phyloP scores from a whole-genome alignment of 2,888 invertebrate genomes.

The Chromoteleia sp. region DNA sequence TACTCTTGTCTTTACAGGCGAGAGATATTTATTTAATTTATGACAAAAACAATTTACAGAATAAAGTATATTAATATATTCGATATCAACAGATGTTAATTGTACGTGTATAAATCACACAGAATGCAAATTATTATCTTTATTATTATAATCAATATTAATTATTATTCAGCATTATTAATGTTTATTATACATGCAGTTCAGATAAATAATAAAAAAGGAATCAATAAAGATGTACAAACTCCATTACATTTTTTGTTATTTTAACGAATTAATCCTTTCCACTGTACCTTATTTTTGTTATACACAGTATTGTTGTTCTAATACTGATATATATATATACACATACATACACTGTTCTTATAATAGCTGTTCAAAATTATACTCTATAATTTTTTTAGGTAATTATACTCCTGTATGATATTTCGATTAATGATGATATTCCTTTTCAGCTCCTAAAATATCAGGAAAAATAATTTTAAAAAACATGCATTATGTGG shows the following conservation, averaged over 20 bases:
- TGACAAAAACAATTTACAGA: slow-evolving; percentile 77
- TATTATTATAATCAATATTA: slow-evolving; percentile 74
- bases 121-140: slow-evolving; percentile 48
- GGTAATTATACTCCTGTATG: too few relatives aligned
- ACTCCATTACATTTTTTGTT: slow-evolving; percentile 28
- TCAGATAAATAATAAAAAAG: slow-evolving; percentile 80
- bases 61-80: slow-evolving; percentile 81
- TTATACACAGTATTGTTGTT: background rate
- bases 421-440: too few relatives aligned
- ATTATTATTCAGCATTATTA: slow-evolving; percentile 75
- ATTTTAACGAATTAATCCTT: background rate
- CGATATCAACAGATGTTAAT: slow-evolving; percentile 78
- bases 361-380: too few relatives aligned
- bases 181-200: slow-evolving; percentile 68
- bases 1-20: slow-evolving; percentile 77
- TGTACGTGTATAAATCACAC: slow-evolving; percentile 74
- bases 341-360: too few relatives aligned
- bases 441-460: too few relatives aligned
- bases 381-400: too few relatives aligned
- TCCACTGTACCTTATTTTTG: background rate
- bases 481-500: too few relatives aligned
- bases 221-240: slow-evolving; percentile 72
- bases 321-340: too few relatives aligned
- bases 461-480: too few relatives aligned
- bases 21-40: slow-evolving; percentile 84